These are phyloP conservation scores for Achatina immaculata DNA, from an alignment of 1,140 invertebrate genomes.

Conservation along the genomic window DNA sequence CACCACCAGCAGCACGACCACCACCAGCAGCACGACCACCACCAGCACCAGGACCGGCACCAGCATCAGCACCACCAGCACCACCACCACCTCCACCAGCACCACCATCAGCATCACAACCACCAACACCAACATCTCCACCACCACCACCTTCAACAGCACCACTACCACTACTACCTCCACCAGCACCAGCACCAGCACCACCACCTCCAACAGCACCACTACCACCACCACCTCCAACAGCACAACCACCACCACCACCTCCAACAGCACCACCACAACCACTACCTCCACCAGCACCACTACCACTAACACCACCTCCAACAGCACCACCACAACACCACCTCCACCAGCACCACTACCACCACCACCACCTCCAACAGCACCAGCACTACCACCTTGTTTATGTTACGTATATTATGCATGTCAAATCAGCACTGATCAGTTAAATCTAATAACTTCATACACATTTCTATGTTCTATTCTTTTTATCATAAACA, in stretches of 20 bases:
- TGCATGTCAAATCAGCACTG: too few species aligned
- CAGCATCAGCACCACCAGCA: background rate
- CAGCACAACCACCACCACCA: too few species aligned
- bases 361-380: background rate
- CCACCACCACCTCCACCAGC: background rate
- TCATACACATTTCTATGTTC: too few species aligned
- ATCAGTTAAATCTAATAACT: too few species aligned
- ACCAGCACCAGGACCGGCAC: background rate
- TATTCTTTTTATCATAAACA: too few species aligned
- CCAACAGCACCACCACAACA: background rate
- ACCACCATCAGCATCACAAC: too few species aligned
- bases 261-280: too few species aligned
- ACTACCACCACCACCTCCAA: background rate
- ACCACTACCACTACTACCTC: too few species aligned
- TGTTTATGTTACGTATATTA: too few species aligned
- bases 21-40: background rate
- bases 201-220: background rate
- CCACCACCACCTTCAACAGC: constrained; percentile 79
- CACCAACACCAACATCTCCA: constrained; percentile 95
- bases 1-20: background rate
- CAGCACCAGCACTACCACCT: background rate
- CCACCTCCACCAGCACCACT: background rate
- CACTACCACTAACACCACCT: too few species aligned
- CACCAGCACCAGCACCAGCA: too few species aligned
- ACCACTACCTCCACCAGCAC: background rate